phyloP scores from a whole-genome alignment of 2,888 invertebrate genomes.

The Melieria omissa region DNA sequence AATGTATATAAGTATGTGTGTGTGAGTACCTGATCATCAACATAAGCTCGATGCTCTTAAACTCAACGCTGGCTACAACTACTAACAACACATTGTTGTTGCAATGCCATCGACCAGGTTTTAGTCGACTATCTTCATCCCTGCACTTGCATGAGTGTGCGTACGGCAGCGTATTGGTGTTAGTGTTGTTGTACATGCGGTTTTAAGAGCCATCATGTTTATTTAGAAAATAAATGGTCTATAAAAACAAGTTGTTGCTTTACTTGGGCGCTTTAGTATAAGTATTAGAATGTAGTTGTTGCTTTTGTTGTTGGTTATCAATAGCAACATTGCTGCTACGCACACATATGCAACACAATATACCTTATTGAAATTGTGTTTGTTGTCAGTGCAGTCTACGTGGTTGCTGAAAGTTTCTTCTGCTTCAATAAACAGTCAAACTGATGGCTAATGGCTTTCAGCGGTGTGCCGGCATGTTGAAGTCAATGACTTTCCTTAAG shows the following conservation, averaged over 20 bases:
- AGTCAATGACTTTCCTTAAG: too few species aligned
- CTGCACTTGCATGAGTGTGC: not conserved
- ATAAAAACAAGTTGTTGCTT: conserved; percentile 39
- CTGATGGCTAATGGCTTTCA: conserved; percentile 33
- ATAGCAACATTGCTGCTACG: not conserved
- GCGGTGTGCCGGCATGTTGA: not conserved
- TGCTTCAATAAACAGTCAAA: conserved; percentile 34
- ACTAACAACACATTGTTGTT: not conserved
- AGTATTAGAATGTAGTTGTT: not conserved
- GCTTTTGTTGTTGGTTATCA: conserved; percentile 10
- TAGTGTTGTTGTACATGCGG: conserved; percentile 8
- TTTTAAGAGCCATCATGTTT: conserved; percentile 34
- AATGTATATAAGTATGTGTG: conserved; percentile 28
- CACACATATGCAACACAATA: conserved; percentile 16
- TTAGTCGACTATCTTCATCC: not conserved
- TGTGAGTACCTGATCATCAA: not conserved
- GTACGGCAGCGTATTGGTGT: not conserved
- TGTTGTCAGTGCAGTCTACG: conserved; percentile 14
- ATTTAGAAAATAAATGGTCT: conserved; percentile 41
- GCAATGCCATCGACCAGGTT: not conserved
- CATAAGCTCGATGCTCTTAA: conserved; percentile 19
- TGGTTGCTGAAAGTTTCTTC: conserved; percentile 6
- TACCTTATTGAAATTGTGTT: conserved; percentile 24
- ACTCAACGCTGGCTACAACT: too few species aligned
- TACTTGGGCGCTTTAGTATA: conserved; percentile 13